Conservation (phyloP, 2,888 invertebrate genomes). For the Hirtodrosophila confusa region DNA sequence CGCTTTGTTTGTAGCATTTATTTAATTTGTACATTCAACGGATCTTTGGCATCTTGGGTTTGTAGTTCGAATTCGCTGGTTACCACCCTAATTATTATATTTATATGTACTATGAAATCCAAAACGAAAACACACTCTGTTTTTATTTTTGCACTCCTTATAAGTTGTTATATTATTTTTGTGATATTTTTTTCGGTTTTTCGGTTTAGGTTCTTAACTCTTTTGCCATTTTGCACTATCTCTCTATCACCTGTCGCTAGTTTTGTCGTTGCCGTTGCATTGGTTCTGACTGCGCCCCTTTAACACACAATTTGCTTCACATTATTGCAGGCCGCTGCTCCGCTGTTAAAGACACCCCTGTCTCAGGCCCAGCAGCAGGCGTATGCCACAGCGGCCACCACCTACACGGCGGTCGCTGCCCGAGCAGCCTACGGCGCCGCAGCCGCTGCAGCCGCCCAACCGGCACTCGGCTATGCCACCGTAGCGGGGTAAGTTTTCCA, state of each 20-base stretch:
- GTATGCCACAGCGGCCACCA: slow-evolving; percentile 94
- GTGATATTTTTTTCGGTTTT: slow-evolving; percentile 15
- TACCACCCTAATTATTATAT: slow-evolving; percentile 20
- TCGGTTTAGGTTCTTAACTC: slow-evolving; percentile 68
- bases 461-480: slow-evolving; percentile 88
- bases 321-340: slow-evolving; percentile 87
- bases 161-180: slow-evolving; percentile 20
- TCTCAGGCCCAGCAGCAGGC: slow-evolving; percentile 93
- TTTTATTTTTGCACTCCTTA: slow-evolving; percentile 57
- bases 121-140: slow-evolving; percentile 27
- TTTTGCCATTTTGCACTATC: slow-evolving; percentile 63
- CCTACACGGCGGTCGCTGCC: slow-evolving; percentile 93
- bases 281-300: slow-evolving; percentile 37
- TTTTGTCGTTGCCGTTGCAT: slow-evolving; percentile 74
- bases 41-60: slow-evolving; percentile 67
- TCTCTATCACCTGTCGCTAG: slow-evolving; percentile 69
- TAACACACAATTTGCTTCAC: slow-evolving; percentile 64
- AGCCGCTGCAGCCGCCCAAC: slow-evolving; percentile 87
- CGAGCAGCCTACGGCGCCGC: slow-evolving; percentile 92
- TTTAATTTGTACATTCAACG: slow-evolving; percentile 29
- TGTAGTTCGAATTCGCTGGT: slow-evolving; percentile 61
- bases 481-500: slow-evolving; percentile 87
- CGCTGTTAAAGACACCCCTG: slow-evolving; percentile 92
- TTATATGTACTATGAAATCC: slow-evolving; percentile 28
- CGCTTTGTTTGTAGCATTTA: slow-evolving; percentile 59